Conservation (phyloP, 2,888 invertebrate genomes). For the Drosophila heteroneura region DNA sequence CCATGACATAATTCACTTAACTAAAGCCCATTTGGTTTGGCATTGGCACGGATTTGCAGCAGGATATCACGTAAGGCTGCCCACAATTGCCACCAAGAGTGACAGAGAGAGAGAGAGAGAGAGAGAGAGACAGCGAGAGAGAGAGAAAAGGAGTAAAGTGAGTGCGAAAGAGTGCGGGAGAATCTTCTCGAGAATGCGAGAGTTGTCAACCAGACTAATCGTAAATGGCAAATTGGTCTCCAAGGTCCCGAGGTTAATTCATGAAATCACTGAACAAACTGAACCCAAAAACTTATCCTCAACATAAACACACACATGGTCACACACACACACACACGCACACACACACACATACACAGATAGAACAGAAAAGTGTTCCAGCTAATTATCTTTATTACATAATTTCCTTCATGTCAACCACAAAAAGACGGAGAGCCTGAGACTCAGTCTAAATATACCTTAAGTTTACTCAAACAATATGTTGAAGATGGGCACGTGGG, state of each 20-base stretch:
- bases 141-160: neutral
- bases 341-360: slow-evolving; percentile 9
- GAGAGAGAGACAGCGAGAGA: no score
- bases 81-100: slow-evolving; percentile 40
- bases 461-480: neutral
- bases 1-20: slow-evolving; percentile 54
- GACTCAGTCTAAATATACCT: neutral
- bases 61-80: slow-evolving; percentile 42
- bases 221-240: slow-evolving; percentile 39
- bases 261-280: slow-evolving; percentile 61
- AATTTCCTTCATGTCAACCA: slow-evolving; percentile 61
- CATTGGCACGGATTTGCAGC: slow-evolving; percentile 38
- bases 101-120: neutral
- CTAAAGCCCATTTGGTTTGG: slow-evolving; percentile 51
- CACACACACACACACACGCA: slow-evolving; percentile 10
- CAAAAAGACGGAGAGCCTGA: slow-evolving; percentile 22
- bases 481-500: neutral
- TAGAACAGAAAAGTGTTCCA: slow-evolving; percentile 3
- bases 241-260: slow-evolving; percentile 58
- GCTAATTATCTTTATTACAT: slow-evolving; percentile 63
- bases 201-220: slow-evolving; percentile 38
- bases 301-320: slow-evolving; percentile 18
- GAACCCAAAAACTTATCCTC: slow-evolving; percentile 27
- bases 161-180: neutral
- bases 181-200: neutral